These are phyloP conservation scores for Misgurnus mizolepis DNA, from an alignment of 2,113 vertebrate species.

Conservation along the genomic window DNA sequence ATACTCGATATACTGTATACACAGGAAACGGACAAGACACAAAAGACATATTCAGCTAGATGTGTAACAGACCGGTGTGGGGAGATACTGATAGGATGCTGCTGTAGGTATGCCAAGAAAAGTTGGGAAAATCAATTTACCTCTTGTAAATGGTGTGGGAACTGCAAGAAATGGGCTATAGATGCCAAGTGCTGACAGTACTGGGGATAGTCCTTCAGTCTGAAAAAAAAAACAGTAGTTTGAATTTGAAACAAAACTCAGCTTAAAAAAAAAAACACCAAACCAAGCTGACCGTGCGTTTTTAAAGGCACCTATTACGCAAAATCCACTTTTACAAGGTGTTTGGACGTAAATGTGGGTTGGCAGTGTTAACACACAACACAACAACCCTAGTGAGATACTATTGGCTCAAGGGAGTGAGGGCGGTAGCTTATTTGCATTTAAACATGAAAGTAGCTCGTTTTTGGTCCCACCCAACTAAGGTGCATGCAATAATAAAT, in stretches of 20 bases:
- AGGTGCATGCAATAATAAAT: too few relatives aligned
- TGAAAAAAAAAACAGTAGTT: conserved; percentile 58
- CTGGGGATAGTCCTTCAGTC: conserved; percentile 99
- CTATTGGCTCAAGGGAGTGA: too few relatives aligned
- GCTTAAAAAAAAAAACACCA: not conserved
- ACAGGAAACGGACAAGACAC: conserved; percentile 68
- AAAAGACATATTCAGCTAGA: conserved; percentile 67
- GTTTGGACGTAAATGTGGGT: too few relatives aligned
- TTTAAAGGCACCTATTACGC: too few relatives aligned
- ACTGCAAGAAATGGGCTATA: conserved; percentile 98
- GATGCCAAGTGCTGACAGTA: conserved; percentile 99
- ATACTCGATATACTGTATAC: conserved; percentile 94
- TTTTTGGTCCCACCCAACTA: too few relatives aligned
- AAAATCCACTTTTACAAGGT: too few relatives aligned
- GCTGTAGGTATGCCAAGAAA: not conserved
- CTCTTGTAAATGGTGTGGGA: conserved; percentile 98
- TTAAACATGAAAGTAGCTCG: too few relatives aligned
- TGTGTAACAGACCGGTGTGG: not conserved
- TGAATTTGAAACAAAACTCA: not conserved
- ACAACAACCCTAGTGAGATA: too few relatives aligned
- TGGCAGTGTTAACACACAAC: too few relatives aligned
- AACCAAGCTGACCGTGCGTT: not conserved
- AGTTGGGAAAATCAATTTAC: conserved; percentile 74
- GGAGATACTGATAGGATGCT: not conserved
- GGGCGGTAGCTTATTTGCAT: too few relatives aligned